Base-by-base conservation (phyloP, 2,113 vertebrate species). In the Columba janthina region DNA sequence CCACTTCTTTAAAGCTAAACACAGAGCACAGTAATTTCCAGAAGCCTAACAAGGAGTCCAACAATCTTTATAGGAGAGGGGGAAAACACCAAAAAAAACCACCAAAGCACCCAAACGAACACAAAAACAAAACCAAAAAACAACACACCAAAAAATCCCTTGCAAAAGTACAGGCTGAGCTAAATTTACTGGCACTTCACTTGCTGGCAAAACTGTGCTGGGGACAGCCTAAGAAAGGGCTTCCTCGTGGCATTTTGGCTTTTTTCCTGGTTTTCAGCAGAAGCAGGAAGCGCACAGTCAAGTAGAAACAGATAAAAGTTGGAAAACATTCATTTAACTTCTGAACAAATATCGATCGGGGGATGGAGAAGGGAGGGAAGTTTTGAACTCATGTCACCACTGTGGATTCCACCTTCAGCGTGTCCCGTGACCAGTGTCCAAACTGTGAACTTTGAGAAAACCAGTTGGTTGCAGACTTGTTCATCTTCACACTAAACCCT, bases 401-500 rank as follows among this genome's bases (percentile, higher is more conserved):
- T 64, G 17, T 0, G 0, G 57, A 57, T 29, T 46, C 54, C 42
- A 57, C n/a, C 46, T 38, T 44, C 54, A 42, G 38, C 4, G 1
- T 15, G 61, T 70, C 25, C 64, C 51, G 36, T 8, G 25, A 48
- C 26, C 53, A 21, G 28, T 21, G 24, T 77, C 51, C 89, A 54
- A 64, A 69, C 38, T 0, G 0, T 29, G 69, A 94, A 93, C 73
- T 72, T 48, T 40, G 56, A 79, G 93, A 90, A 88, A 96, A 91
- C 38, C 74, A 92, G n/a, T 3, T 50, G 72, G 69, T 62, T 70
- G 67, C 34, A 88, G 53, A 60, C 53, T 95, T 87, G 88, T 44
- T 93, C 96, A 82, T 96, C 86, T 77, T 85, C 90, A 83, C 84
- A 40, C 86, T 96, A 96, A 98, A 94, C 73, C 28, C 80, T n/a